Conservation (phyloP, 2,888 invertebrate genomes). For the Cheiracanthium punctorium region DNA sequence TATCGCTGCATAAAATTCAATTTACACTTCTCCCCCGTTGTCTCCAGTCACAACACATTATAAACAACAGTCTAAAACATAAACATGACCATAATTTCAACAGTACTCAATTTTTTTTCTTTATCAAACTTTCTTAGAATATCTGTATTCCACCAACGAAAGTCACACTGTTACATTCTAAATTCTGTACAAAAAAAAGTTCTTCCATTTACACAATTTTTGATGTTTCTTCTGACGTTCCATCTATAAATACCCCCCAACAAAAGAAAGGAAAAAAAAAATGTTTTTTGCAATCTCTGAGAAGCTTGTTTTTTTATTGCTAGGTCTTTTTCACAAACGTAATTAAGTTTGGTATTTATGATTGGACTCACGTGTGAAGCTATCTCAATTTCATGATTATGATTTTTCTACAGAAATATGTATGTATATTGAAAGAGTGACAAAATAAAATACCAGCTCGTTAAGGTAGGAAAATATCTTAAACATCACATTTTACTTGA, state of each 20-base stretch:
- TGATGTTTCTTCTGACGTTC: neutral
- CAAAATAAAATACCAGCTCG: too few species aligned
- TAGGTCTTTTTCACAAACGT: neutral
- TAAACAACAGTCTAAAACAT: conserved; percentile 48
- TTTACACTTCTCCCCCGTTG: conserved; percentile 43
- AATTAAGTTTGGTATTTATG: neutral
- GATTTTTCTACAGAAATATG: too few species aligned
- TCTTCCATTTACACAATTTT: neutral
- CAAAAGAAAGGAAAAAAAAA: too few species aligned
- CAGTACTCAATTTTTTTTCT: neutral
- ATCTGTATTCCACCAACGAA: neutral
- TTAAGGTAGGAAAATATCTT: too few species aligned
- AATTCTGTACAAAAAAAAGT: conserved; percentile 1
- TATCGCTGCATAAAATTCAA: too few species aligned
- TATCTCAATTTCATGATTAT: conserved; percentile 4
- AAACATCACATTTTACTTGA: too few species aligned
- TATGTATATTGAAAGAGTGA: too few species aligned
- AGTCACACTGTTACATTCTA: neutral
- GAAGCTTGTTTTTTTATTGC: conserved; percentile 1
- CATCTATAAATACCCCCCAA: too few species aligned
- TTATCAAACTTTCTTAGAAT: neutral
- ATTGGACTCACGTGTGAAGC: neutral
- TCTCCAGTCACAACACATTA: conserved; percentile 61
- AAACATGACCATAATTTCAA: conserved; percentile 3
- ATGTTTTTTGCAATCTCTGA: neutral